Conservation (phyloP, 2,888 invertebrate species). For the Protophormia terraenovae region DNA sequence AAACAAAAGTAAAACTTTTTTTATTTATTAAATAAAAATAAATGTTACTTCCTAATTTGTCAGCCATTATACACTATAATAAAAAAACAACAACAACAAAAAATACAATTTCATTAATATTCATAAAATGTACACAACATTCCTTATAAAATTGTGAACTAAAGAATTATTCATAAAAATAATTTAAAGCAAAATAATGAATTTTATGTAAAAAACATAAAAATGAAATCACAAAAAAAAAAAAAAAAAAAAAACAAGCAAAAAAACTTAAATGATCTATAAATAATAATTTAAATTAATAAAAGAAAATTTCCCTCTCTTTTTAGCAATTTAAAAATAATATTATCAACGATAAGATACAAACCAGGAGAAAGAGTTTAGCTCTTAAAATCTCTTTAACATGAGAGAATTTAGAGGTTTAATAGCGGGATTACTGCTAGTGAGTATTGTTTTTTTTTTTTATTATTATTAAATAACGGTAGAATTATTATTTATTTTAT, state of each 20-base stretch:
- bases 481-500: neutral
- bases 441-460: slow-evolving; percentile 49
- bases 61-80: slow-evolving; percentile 57
- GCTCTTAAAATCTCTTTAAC: slow-evolving; percentile 14
- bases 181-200: neutral
- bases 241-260: too few relatives aligned
- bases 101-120: slow-evolving; percentile 48
- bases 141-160: slow-evolving; percentile 32
- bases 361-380: neutral
- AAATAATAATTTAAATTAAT: neutral
- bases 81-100: neutral
- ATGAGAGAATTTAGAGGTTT: slow-evolving; percentile 63
- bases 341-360: neutral
- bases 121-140: slow-evolving; percentile 44
- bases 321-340: neutral
- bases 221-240: slow-evolving; percentile 11
- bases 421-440: slow-evolving; percentile 66
- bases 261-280: slow-evolving; percentile 2
- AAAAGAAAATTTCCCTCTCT: slow-evolving; percentile 8
- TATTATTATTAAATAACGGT: slow-evolving; percentile 20
- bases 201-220: slow-evolving; percentile 5
- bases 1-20: slow-evolving; percentile 60
- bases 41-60: slow-evolving; percentile 73
- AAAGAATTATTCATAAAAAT: slow-evolving; percentile 39
- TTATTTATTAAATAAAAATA: slow-evolving; percentile 29